Evolutionary conservation across 2,888 invertebrate genomes (phyloP).

Genomic region (Lasioglossum calceatum): DNA sequence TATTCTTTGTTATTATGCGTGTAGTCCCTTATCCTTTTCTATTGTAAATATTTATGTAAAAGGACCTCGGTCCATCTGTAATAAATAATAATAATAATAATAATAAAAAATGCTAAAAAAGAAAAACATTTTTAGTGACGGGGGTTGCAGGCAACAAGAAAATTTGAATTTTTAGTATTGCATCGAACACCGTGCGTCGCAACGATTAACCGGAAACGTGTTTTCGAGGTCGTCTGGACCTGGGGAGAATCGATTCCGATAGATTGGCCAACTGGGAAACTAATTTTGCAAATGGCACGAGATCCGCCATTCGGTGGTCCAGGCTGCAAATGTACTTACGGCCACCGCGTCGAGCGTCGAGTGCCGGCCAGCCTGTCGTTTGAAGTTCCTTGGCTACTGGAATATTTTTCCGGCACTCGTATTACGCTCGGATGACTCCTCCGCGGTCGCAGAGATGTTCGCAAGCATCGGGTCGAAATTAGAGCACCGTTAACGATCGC

Average conservation of each 20-base stretch:
- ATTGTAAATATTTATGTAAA: too few species aligned
- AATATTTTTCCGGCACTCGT: slow-evolving; percentile 19
- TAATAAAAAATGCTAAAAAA: too few species aligned
- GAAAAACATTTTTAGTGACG: too few species aligned
- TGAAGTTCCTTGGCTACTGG: slow-evolving; percentile 10
- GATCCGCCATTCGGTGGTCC: neutral
- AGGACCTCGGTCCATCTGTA: too few species aligned
- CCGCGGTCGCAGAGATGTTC: neutral
- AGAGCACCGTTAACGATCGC: too few species aligned
- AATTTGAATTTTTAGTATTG: too few species aligned
- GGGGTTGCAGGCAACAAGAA: too few species aligned
- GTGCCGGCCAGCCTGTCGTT: slow-evolving; percentile 3
- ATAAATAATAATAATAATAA: too few species aligned
- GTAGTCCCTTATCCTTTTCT: too few species aligned
- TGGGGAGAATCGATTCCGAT: slow-evolving; percentile 13
- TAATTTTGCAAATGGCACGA: slow-evolving; percentile 50
- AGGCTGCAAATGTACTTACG: slow-evolving; percentile 10
- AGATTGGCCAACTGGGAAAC: slow-evolving; percentile 5
- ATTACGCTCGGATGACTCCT: slow-evolving; percentile 20
- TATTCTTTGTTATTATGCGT: too few species aligned
- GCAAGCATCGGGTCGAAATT: neutral
- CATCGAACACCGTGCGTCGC: neutral
- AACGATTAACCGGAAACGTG: neutral
- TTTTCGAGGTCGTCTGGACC: neutral
- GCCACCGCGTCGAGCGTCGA: slow-evolving; percentile 2